phyloP scores from a whole-genome alignment of 2,797 vertebrate genomes.

The Geotrypetes seraphini region DNA sequence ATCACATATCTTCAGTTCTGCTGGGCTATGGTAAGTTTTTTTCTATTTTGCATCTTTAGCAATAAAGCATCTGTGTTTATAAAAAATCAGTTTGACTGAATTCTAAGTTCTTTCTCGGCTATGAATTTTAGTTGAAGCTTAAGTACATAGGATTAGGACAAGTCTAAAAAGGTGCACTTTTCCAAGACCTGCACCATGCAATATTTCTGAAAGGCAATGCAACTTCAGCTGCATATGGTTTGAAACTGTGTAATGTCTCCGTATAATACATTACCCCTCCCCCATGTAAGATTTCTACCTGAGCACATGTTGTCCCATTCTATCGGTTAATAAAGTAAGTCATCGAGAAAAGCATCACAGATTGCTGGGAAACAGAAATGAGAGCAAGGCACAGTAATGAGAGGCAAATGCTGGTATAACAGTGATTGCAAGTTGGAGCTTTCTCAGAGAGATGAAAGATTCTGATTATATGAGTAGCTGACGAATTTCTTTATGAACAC shows the following conservation, averaged over 20 bases:
- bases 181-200: conserved; percentile 26
- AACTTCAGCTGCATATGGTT: conserved; percentile 16
- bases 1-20: too few species aligned
- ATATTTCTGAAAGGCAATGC: conserved; percentile 18
- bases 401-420: too few species aligned
- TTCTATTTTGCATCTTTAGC: too few species aligned
- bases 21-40: too few species aligned
- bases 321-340: conserved; percentile 18
- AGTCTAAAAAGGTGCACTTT: conserved; percentile 4
- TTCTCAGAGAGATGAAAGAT: too few species aligned
- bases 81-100: too few species aligned
- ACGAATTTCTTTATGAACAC: conserved; percentile 83
- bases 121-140: conserved; percentile 34
- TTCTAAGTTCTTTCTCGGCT: too few species aligned
- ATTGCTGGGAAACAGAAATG: too few species aligned
- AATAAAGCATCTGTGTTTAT: too few species aligned
- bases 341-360: conserved; percentile 3
- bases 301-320: conserved; percentile 35
- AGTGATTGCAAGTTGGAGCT: too few species aligned
- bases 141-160: conserved; percentile 17
- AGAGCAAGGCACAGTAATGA: background rate
- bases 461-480: conserved; percentile 87
- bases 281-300: conserved; percentile 26
- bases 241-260: conserved; percentile 13
- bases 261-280: conserved; percentile 4